These are phyloP conservation scores for Lypha dubia DNA, from an alignment of 2,888 invertebrate genomes.

Conservation along the genomic window DNA sequence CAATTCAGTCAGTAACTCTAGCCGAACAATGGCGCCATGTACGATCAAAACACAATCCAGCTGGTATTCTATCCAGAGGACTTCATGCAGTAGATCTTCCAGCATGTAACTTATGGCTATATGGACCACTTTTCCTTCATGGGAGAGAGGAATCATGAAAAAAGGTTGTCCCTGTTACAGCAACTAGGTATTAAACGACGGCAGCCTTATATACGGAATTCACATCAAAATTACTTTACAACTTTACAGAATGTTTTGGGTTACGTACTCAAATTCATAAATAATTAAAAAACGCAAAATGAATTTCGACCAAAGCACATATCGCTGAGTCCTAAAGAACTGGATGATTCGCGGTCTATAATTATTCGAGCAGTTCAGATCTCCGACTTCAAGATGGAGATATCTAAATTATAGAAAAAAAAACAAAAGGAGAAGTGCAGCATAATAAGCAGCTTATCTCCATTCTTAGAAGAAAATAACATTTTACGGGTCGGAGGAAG, in stretches of 20 bases:
- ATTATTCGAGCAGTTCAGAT: too few species aligned
- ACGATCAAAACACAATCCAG: background rate
- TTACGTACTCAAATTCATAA: background rate
- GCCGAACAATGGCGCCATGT: background rate
- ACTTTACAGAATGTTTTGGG: background rate
- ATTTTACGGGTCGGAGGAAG: too few species aligned
- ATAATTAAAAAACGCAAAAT: too few species aligned
- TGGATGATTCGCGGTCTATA: too few species aligned
- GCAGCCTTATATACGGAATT: background rate
- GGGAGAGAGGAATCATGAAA: too few species aligned
- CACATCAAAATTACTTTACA: background rate
- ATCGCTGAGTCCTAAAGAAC: too few species aligned
- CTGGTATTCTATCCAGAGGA: background rate
- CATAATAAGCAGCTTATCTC: too few species aligned
- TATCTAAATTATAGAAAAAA: too few species aligned
- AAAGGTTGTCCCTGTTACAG: background rate
- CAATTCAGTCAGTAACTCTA: background rate
- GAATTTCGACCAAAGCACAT: too few species aligned
- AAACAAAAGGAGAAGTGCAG: too few species aligned
- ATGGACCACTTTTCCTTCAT: background rate
- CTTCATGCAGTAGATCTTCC: background rate
- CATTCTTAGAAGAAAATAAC: too few species aligned
- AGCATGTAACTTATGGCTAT: background rate
- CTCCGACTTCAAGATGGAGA: too few species aligned
- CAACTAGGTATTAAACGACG: background rate